These are phyloP conservation scores for Cariama cristata DNA, from an alignment of 2,113 vertebrate genomes.

Conservation along the genomic window DNA sequence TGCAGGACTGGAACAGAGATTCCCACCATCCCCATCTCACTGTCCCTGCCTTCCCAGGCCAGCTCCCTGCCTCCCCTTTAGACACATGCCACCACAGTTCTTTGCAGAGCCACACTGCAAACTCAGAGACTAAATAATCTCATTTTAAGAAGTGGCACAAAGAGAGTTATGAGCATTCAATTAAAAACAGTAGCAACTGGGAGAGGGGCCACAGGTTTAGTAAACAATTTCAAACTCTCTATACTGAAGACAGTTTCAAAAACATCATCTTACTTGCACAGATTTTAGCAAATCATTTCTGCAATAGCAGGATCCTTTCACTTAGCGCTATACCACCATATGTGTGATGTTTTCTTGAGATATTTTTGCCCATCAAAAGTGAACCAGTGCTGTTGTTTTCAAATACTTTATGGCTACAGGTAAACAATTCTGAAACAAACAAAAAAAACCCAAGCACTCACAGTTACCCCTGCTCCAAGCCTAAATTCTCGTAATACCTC, in stretches of 20 bases:
- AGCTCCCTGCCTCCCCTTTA: neutral
- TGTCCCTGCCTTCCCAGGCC: neutral
- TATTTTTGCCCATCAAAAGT: neutral
- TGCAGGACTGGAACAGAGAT: neutral
- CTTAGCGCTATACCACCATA: neutral
- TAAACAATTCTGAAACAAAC: neutral
- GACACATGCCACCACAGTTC: neutral
- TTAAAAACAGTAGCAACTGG: neutral
- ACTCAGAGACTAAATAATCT: neutral
- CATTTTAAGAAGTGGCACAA: neutral
- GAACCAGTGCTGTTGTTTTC: neutral
- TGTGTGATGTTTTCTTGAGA: accelerated
- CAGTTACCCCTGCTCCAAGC: neutral
- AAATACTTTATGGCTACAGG: neutral
- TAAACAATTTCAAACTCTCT: neutral
- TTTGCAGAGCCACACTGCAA: neutral
- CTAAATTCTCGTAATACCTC: neutral
- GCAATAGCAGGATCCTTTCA: neutral
- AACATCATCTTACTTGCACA: neutral
- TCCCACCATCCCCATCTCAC: neutral
- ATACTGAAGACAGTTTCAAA: neutral
- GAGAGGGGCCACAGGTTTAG: neutral
- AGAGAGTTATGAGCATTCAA: neutral
- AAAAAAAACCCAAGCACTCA: neutral
- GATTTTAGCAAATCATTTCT: neutral